These are phyloP conservation scores for Poeciliopsis presidionis DNA, from an alignment of 2,797 vertebrate genomes.

Conservation along the genomic window DNA sequence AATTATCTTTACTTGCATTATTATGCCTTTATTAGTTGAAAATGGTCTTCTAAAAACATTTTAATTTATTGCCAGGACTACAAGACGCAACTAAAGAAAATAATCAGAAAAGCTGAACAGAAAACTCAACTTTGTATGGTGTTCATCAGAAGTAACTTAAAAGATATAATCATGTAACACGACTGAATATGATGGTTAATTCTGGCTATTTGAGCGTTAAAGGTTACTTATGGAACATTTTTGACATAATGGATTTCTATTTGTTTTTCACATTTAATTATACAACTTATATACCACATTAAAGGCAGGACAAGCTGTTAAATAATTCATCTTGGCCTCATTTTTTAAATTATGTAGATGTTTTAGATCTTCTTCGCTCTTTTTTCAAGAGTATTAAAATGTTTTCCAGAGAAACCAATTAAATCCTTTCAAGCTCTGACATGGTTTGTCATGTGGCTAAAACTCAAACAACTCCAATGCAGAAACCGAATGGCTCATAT, in stretches of 20 bases:
- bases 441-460: not conserved
- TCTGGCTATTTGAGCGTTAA: not conserved
- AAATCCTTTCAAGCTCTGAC: not conserved
- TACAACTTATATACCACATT: not conserved
- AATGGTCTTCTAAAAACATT: not conserved
- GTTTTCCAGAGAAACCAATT: not conserved
- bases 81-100: not conserved
- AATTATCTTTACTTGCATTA: not conserved
- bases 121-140: not conserved
- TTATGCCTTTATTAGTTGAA: not conserved
- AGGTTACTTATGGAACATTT: not conserved
- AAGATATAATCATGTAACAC: not conserved
- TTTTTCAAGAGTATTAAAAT: not conserved
- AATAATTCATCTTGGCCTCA: not conserved
- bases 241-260: not conserved
- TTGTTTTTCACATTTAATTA: not conserved
- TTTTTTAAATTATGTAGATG: not conserved
- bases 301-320: not conserved
- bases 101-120: not conserved
- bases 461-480: not conserved
- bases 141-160: not conserved
- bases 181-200: not conserved
- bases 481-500: not conserved
- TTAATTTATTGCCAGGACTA: not conserved
- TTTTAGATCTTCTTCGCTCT: not conserved